Base-by-base conservation (phyloP, 1,140 invertebrate genomes). In the Ceratina australensis region DNA sequence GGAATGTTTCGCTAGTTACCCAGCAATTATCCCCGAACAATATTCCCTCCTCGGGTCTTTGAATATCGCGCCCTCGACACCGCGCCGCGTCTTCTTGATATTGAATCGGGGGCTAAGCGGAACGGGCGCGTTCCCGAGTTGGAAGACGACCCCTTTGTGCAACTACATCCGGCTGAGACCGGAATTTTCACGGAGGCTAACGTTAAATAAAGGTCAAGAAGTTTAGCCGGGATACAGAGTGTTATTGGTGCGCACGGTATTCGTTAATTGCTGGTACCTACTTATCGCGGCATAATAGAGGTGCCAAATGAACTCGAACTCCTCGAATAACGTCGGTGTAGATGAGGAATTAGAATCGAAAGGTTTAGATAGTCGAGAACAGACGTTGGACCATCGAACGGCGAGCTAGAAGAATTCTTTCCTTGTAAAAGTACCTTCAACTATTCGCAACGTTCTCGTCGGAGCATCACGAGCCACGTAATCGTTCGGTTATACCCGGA, bases 1-100 rank as follows among this genome's bases (percentile, higher is more conserved):
- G 67, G 18, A 69, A 56, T 24, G 68, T 71, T 71, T 59, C 18
- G 20, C 68, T 59, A 59, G 68, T 71, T 59, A 71, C 18, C n/a
- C n/a, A 16, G 28, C 28, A 59, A 71, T 71, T 71, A 59, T 71
- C 33, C n/a, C 15, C 3, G n/a, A 20, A 42, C 67, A 22, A 57
- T 69, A 26, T 56, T 56, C 28, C 33, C 33, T 52, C 8, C 50
- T 69, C 16, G 5, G 28, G n/a, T 56, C 52, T 56, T 42, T 56
- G 52, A 69, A 69, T 42, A 22, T 57, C 28, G 26, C 33, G 1
- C 24, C n/a, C 15, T 7, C 33, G 33, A 10, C 33, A 10, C 33
- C 5, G 33, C 5, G 33, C 33, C 33, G n/a, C 15, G n/a, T 56
- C 66, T 54, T 56, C 66, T 54, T 54, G 50, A 56, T 68, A 68